A percentile compares a stretch with the other conserved stretches of the same genome.
Evolutionary conservation across 2,888 invertebrate species (phyloP).

Genomic region (Argyra leucocephala): DNA sequence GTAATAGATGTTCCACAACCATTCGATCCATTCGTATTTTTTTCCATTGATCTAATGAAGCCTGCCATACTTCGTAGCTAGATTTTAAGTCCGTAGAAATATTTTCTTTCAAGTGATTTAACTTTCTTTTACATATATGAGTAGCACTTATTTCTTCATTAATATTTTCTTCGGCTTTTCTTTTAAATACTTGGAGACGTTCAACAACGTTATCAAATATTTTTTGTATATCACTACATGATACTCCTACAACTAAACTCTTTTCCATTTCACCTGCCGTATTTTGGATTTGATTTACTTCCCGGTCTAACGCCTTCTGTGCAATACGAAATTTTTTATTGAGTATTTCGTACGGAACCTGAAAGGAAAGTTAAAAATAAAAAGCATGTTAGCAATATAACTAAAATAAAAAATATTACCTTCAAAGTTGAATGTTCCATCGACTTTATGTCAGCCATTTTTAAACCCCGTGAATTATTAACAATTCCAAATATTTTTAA

Average conservation of each 20-base stretch:
- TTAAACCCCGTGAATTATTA: slow-evolving; percentile 21
- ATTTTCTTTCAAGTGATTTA: slow-evolving; percentile 69
- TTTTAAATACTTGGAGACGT: slow-evolving; percentile 76
- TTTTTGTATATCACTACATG: slow-evolving; percentile 60
- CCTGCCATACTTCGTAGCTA: slow-evolving; percentile 36
- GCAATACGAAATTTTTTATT: slow-evolving; percentile 95
- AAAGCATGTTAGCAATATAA: slow-evolving; percentile 11
- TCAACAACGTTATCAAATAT: slow-evolving; percentile 84
- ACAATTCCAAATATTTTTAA: too few relatives aligned
- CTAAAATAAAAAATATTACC: too few relatives aligned
- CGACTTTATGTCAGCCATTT: slow-evolving; percentile 86
- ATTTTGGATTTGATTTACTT: slow-evolving; percentile 78
- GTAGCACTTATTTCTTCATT: slow-evolving; percentile 86
- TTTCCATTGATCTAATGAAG: slow-evolving; percentile 41
- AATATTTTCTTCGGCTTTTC: slow-evolving; percentile 90
- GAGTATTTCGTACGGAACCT: slow-evolving; percentile 95
- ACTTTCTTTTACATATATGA: slow-evolving; percentile 78
- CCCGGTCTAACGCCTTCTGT: slow-evolving; percentile 88
- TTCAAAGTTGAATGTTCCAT: slow-evolving; percentile 93
- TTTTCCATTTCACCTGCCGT: slow-evolving; percentile 59
- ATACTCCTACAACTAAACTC: slow-evolving; percentile 17
- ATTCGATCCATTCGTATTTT: slow-evolving; percentile 77
- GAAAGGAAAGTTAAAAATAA: slow-evolving; percentile 22
- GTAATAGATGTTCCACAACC: slow-evolving; percentile 90
- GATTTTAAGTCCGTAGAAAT: slow-evolving; percentile 32